Evolutionary conservation across 2,888 invertebrate genomes (phyloP), one percentile per base, ranked within the genome.

Genomic region (Euplagia quadripunctaria): DNA sequence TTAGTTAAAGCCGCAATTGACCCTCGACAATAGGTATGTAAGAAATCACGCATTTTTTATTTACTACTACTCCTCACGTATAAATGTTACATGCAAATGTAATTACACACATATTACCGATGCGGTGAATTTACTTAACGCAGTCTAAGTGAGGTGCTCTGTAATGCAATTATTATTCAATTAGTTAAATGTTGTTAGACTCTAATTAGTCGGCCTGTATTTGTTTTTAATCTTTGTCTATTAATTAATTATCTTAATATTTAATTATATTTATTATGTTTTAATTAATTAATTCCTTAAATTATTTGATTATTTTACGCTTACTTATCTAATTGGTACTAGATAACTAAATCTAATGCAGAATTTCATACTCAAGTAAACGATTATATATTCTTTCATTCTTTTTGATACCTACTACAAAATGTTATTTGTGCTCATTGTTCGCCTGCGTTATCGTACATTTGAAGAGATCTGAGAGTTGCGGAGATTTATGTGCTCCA

Each of bases 81-180:
- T 64, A n/a, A 42, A 43, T 20, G 20, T 42, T 55, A n/a, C 42
- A 11, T 68, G 20, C n/a, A 42, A 52, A 55, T 68, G 42, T 55
- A 68, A 68, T n/a, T 52, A 55, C 42, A 8, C 6, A 42, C n/a
- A 42, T 31, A 31, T 31, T 68, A 68, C 52, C 17, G 55, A 61
- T 46, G 46, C 61, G 58, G 46, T 46, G 16, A 68, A 58, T 61
- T 68, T 68, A 68, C 46, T 68, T 46, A 68, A 61, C 61, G 46
- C 46, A 46, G 8, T 61, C 61, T 14, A 58, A 46, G 58, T 68
- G 17, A 42, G 20, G 20, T 68, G 68, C 9, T 6, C 43, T 68
- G 43, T 61, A 68, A 61, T 31, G 46, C 46, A 43, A 68, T 68
- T 68, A 68, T 68, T 68, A 68, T 68, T 31, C 31, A 68, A 61